phyloP scores from a whole-genome alignment of 1,140 invertebrate genomes.

The Heliothis subflexa region DNA sequence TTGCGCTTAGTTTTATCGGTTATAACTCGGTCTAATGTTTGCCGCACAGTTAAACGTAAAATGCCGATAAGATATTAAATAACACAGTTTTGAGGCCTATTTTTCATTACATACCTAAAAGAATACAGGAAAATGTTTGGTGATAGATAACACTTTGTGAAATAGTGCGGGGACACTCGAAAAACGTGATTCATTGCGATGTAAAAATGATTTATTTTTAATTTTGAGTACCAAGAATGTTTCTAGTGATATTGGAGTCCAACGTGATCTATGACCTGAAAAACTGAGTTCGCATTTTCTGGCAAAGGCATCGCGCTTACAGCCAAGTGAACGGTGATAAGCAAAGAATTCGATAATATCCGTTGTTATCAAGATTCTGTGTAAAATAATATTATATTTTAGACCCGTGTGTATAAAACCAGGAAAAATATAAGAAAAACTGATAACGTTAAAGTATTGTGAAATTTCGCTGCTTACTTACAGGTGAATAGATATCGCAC shows the following conservation, averaged over 20 bases:
- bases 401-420: conserved; percentile 19
- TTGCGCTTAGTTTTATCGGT: conserved; percentile 46
- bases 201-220: background rate
- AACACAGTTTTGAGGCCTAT: conserved; percentile 38
- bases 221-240: background rate
- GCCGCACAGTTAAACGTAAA: conserved; percentile 36
- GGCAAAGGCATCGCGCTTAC: background rate
- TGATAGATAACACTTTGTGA: background rate
- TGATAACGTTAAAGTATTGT: background rate
- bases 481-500: background rate
- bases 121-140: conserved; percentile 22
- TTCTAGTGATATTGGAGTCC: background rate
- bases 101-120: conserved; percentile 31
- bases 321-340: background rate
- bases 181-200: conserved; percentile 10
- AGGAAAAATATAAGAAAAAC: conserved; percentile 26
- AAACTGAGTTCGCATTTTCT: background rate
- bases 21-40: conserved; percentile 38
- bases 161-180: background rate
- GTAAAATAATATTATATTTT: conserved; percentile 23
- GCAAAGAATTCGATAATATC: conserved; percentile 13
- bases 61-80: conserved; percentile 47
- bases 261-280: too few relatives aligned
- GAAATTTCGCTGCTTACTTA: background rate
- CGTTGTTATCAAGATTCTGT: conserved; percentile 13